These are phyloP conservation scores for Coptodon rendalli DNA, from an alignment of 2,113 vertebrate species.

Conservation along the genomic window DNA sequence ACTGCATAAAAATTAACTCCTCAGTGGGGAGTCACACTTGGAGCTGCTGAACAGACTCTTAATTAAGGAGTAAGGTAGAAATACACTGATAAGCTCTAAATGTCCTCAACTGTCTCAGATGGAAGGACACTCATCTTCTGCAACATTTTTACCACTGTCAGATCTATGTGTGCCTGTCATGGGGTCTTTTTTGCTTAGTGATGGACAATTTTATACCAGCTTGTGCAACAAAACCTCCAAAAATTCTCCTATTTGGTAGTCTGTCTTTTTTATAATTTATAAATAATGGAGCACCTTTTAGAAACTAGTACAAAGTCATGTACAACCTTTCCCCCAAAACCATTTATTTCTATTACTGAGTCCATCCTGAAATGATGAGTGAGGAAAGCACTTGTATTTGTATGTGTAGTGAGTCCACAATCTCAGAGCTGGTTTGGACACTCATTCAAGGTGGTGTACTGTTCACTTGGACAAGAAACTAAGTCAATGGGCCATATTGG, in stretches of 20 bases:
- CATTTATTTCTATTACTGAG: not conserved
- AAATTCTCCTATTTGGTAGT: not conserved
- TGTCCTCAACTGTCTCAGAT: not conserved
- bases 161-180: not conserved
- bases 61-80: not conserved
- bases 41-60: not conserved
- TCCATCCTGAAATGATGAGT: not conserved
- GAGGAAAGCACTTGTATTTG: not conserved
- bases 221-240: not conserved
- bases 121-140: not conserved
- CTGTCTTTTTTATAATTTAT: not conserved
- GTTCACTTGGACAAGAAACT: not conserved
- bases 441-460: not conserved
- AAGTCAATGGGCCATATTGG: not conserved
- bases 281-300: not conserved
- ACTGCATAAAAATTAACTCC: not conserved
- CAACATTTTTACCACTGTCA: not conserved
- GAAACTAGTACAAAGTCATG: not conserved
- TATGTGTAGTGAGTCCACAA: not conserved
- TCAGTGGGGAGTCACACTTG: not conserved
- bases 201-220: not conserved
- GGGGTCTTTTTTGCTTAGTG: not conserved
- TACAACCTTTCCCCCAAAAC: not conserved
- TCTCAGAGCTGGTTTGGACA: not conserved
- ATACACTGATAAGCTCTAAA: not conserved